phyloP scores from a whole-genome alignment of 2,797 vertebrate genomes.

The Anguilla pacifica region DNA sequence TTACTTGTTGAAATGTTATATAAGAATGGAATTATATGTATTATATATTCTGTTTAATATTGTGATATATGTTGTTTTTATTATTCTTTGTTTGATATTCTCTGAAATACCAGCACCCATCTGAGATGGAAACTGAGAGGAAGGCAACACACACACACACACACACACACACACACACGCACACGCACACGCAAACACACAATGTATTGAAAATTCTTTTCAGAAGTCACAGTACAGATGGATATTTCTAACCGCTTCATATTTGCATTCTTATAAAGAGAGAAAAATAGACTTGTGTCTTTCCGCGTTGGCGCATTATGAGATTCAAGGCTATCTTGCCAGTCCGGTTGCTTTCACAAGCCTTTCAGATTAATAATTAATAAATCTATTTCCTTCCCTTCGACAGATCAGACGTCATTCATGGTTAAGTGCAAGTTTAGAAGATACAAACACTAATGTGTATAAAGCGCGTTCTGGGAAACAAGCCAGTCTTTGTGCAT shows the following conservation, averaged over 20 bases:
- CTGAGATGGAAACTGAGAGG: too few species aligned
- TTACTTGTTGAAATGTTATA: too few species aligned
- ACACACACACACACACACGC: too few species aligned
- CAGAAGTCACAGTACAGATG: not conserved
- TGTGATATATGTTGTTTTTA: too few species aligned
- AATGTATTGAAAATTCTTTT: not conserved
- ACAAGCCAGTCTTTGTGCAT: not conserved
- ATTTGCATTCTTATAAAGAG: not conserved
- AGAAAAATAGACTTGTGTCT: not conserved
- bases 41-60: too few species aligned
- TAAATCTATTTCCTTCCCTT: not conserved
- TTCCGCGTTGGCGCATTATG: not conserved
- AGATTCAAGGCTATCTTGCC: not conserved
- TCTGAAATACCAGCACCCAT: too few species aligned
- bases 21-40: too few species aligned
- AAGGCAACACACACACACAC: too few species aligned
- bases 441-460: not conserved
- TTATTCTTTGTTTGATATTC: too few species aligned
- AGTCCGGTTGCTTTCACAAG: not conserved
- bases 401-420: not conserved
- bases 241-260: not conserved
- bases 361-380: not conserved
- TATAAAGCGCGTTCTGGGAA: not conserved
- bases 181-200: too few species aligned
- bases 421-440: not conserved